phyloP scores from a whole-genome alignment of 2,113 vertebrate species.

The Phylloscopus trochiloides region DNA sequence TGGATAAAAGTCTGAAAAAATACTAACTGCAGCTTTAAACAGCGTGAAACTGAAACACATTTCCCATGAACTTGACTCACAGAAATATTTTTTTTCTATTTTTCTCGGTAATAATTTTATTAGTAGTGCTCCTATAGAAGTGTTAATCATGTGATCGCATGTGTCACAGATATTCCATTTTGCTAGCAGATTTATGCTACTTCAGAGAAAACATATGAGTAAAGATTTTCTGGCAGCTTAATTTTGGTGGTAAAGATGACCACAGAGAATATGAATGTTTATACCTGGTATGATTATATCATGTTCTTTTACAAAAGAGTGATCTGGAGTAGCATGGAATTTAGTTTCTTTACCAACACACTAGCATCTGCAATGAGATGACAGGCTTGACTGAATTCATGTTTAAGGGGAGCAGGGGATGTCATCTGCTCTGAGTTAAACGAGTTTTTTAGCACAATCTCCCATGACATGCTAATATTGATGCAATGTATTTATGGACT shows the following conservation, averaged over 20 bases:
- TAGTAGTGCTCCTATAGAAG: neutral
- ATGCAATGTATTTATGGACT: neutral
- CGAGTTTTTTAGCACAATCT: neutral
- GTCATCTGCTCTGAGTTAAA: neutral
- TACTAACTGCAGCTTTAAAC: neutral
- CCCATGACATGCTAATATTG: neutral
- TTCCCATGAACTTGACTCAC: constrained; percentile 1
- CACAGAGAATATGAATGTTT: neutral
- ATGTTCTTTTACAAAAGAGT: neutral
- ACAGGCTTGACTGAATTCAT: neutral
- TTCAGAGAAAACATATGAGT: neutral
- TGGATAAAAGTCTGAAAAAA: neutral
- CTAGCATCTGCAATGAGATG: neutral
- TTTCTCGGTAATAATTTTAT: constrained; percentile 6
- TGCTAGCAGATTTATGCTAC: neutral
- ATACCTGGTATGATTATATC: neutral
- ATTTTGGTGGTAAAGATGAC: neutral
- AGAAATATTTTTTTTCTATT: constrained; percentile 11
- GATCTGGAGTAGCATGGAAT: neutral
- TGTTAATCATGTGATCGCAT: constrained; percentile 19
- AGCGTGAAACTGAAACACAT: neutral
- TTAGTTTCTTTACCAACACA: neutral
- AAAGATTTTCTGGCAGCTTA: neutral
- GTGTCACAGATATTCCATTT: constrained; percentile 20
- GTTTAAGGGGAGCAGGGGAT: neutral